Conservation (phyloP, 2,888 invertebrate species). For the Tachina fera region DNA sequence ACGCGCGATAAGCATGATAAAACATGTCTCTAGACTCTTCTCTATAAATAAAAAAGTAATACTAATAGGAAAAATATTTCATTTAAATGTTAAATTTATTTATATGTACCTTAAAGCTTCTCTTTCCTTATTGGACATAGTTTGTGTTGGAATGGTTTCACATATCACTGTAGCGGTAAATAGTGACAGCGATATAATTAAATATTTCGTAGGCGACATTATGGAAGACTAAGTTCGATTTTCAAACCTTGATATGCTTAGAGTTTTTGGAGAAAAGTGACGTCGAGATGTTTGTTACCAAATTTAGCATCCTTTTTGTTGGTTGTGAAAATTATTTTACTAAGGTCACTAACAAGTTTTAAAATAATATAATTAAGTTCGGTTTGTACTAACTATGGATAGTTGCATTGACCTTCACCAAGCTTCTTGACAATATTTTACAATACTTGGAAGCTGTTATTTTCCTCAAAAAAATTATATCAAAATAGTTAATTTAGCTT, state of each 20-base stretch:
- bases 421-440: constrained; percentile 75
- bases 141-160: constrained; percentile 81
- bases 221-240: constrained; percentile 23
- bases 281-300: neutral
- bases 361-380: constrained; percentile 28
- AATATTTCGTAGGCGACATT: constrained; percentile 62
- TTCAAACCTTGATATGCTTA: constrained; percentile 51
- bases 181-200: constrained; percentile 71
- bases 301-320: constrained; percentile 26
- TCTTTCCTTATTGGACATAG: constrained; percentile 87
- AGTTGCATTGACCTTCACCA: constrained; percentile 78
- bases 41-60: constrained; percentile 84
- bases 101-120: constrained; percentile 85
- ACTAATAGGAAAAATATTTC: constrained; percentile 2
- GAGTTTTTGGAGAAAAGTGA: neutral
- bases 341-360: constrained; percentile 32
- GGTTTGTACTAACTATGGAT: constrained; percentile 37
- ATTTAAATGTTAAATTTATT: neutral
- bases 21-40: constrained; percentile 97
- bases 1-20: constrained; percentile 97
- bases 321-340: neutral
- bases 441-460: neutral
- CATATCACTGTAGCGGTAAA: constrained; percentile 72
- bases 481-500: constrained; percentile 42
- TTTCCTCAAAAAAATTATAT: neutral